Percentiles rank a stretch among this genome's conserved stretches.
These are phyloP conservation scores for Melanotus villosus DNA, from an alignment of 2,888 invertebrate genomes.

Conservation along the genomic window DNA sequence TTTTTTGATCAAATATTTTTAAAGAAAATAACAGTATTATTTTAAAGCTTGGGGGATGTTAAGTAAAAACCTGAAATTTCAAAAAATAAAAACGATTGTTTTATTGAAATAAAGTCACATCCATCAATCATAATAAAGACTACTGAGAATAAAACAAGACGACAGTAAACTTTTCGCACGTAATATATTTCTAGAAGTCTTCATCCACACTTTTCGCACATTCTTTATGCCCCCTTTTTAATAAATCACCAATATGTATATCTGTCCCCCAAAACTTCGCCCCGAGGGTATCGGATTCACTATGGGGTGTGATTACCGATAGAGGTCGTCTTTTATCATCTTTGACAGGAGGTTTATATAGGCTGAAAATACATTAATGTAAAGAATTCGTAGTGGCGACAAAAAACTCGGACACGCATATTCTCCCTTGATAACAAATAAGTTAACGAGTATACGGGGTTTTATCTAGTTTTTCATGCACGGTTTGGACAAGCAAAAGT, in stretches of 20 bases:
- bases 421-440: slow-evolving; percentile 19
- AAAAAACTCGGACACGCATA: slow-evolving; percentile 24
- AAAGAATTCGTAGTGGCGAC: slow-evolving; percentile 14
- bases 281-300: slow-evolving; percentile 36
- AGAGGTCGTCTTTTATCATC: slow-evolving; percentile 38
- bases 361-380: slow-evolving; percentile 30
- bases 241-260: slow-evolving; percentile 42
- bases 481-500: slow-evolving; percentile 11
- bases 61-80: no score
- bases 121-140: no score
- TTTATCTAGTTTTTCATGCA: slow-evolving; percentile 10
- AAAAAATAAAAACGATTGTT: no score
- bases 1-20: no score
- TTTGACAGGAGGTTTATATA: slow-evolving; percentile 36
- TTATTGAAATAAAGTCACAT: no score
- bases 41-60: no score
- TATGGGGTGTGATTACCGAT: slow-evolving; percentile 37
- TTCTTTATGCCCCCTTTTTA: slow-evolving; percentile 37
- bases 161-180: slow-evolving; percentile 36
- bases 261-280: slow-evolving; percentile 34
- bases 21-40: no score
- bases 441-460: slow-evolving; percentile 11
- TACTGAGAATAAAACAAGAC: slow-evolving; percentile 2
- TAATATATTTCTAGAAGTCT: slow-evolving; percentile 38
- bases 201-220: slow-evolving; percentile 38